Evolutionary conservation across 2,888 invertebrate species (phyloP), one percentile per base, ranked within the genome.

Genomic region (Heterodera filipjevi): DNA sequence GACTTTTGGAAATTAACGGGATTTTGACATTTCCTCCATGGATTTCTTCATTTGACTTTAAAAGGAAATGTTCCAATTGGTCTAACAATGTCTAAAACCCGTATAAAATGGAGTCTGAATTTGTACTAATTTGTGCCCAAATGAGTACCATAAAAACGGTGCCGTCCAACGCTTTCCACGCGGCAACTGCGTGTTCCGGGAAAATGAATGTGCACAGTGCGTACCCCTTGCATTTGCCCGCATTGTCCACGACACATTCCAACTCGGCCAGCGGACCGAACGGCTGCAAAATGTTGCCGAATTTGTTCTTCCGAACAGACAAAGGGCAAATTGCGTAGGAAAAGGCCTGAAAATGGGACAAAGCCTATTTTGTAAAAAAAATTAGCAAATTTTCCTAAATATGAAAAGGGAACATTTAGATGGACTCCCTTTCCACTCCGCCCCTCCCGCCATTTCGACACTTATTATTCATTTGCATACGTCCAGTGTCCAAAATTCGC

Each of bases 141-240:
- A 73, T 32, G 70, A 39, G 30, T 32, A 91, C 91, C 89, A 95
- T 94, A 86, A 95, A 94, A 76, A 93, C 92, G 0, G 93, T 93
- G n/a, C 97, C 97, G 90, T 98, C 98, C 2, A 98, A 91, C 84
- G 93, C 93, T 0, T 93, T 91, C 89, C 93, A 96, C 0, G 99
- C 98, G 86, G 92, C 93, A 0, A 94, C 93, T 0, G 99, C 99
- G 90, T 98, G 94, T 89, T 98, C 97, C 0, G 98, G 96, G 92
- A 98, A 93, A 89, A 99, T 91, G 89, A 93, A 99, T 0, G 95
- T 95, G 0, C 98, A 92, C 0, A 94, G 93, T 0, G 95, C 98
- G 90, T 95, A 98, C 0, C 98, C 96, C 90, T 96, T 96, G 22
- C 93, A 92, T 89, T 93, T 93, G 64, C 95, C 93, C 0, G 94